A percentile compares a stretch with the other conserved stretches of the same genome.
Evolutionary conservation across 2,888 invertebrate genomes (phyloP).

Genomic region (Ernsta delagoae): DNA sequence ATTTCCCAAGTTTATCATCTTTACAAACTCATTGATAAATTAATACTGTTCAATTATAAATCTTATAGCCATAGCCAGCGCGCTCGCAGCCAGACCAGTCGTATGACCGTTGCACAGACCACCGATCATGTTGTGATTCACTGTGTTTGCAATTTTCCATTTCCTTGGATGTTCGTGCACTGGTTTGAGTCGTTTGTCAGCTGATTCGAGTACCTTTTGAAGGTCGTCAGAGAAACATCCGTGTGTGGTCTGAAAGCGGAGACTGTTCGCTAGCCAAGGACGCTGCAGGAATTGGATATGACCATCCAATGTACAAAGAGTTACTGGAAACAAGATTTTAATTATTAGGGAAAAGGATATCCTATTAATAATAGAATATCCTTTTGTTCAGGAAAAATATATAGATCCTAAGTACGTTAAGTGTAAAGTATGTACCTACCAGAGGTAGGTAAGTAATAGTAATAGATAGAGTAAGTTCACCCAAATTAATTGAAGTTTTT

Average conservation of each 20-base stretch:
- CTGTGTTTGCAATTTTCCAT: slow-evolving; percentile 38
- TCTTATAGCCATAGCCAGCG: slow-evolving; percentile 49
- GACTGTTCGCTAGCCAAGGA: slow-evolving; percentile 51
- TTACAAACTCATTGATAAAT: too few species aligned
- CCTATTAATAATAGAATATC: too few species aligned
- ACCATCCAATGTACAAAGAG: neutral
- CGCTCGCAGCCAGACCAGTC: slow-evolving; percentile 50
- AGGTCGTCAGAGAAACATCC: slow-evolving; percentile 54
- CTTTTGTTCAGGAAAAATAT: too few species aligned
- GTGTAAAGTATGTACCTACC: too few species aligned
- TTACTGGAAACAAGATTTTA: neutral
- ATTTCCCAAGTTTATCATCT: too few species aligned
- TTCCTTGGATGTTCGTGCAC: slow-evolving; percentile 3
- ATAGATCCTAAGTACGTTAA: too few species aligned
- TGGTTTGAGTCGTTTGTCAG: neutral
- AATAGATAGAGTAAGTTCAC: too few species aligned
- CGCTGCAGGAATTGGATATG: slow-evolving; percentile 51
- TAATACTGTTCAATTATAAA: slow-evolving; percentile 49
- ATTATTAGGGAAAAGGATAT: neutral
- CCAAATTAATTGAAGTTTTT: too few species aligned
- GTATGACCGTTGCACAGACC: slow-evolving; percentile 51
- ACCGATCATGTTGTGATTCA: slow-evolving; percentile 39
- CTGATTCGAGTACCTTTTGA: neutral
- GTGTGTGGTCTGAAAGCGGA: slow-evolving; percentile 48
- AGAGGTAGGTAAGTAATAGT: too few species aligned